These are phyloP conservation scores for Nebria salina DNA, from an alignment of 2,888 invertebrate genomes.

Conservation along the genomic window DNA sequence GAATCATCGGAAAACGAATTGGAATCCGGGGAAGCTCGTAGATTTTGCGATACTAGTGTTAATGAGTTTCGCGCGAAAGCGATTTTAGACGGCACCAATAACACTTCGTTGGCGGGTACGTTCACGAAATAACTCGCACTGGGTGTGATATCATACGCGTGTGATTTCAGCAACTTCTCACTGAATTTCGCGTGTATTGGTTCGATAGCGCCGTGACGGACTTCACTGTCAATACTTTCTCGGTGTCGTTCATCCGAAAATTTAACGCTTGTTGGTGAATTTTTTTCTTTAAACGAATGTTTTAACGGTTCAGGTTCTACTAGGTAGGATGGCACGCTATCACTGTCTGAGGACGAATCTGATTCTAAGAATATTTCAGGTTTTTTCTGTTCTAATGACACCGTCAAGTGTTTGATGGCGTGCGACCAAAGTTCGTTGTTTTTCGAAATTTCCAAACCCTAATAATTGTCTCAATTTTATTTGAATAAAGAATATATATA, in stretches of 20 bases:
- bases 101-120: neutral
- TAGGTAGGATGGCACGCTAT: neutral
- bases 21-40: neutral
- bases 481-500: neutral
- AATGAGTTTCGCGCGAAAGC: neutral
- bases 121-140: neutral
- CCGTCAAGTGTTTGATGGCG: neutral
- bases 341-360: neutral
- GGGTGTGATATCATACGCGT: neutral
- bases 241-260: neutral
- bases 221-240: neutral
- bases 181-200: neutral
- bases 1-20: neutral
- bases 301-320: neutral
- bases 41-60: neutral
- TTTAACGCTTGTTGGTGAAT: neutral
- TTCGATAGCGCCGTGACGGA: neutral
- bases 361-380: neutral
- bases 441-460: constrained; percentile 16
- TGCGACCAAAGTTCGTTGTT: neutral
- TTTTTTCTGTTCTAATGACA: neutral
- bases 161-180: neutral
- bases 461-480: neutral
- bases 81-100: neutral
- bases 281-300: neutral